phyloP scores from a whole-genome alignment of 2,113 vertebrate genomes.

The Noturus placidus region DNA sequence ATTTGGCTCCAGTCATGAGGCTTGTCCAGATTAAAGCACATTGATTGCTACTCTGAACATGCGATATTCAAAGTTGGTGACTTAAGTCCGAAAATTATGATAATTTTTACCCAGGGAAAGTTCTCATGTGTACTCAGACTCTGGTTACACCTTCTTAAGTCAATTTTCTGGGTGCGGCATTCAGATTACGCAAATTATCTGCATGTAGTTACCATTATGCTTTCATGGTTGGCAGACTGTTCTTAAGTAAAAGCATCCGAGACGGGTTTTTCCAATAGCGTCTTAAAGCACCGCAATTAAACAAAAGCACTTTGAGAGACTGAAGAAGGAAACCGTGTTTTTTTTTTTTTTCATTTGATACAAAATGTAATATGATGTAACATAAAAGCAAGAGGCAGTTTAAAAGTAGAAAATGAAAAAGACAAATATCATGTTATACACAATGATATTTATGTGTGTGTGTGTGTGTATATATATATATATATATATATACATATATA shows the following conservation, averaged over 20 bases:
- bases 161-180: background rate
- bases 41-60: background rate
- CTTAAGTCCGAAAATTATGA: background rate
- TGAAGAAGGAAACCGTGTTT: background rate
- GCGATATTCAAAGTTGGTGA: background rate
- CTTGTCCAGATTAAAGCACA: background rate
- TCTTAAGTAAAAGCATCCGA: background rate
- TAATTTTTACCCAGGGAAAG: background rate
- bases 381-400: background rate
- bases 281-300: background rate
- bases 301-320: background rate
- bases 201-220: background rate
- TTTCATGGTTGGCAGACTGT: background rate
- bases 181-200: background rate
- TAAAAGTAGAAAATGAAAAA: background rate
- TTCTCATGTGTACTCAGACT: background rate
- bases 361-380: background rate
- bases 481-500: too few relatives aligned
- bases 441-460: too few relatives aligned
- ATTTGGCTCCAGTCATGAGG: background rate
- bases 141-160: background rate
- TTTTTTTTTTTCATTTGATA: background rate
- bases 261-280: background rate
- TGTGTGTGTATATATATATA: too few relatives aligned
- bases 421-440: background rate